Percentiles rank a stretch among this genome's conserved stretches.
Conservation (phyloP, 2,888 invertebrate species). For the Zygothrica quintamaculata region DNA sequence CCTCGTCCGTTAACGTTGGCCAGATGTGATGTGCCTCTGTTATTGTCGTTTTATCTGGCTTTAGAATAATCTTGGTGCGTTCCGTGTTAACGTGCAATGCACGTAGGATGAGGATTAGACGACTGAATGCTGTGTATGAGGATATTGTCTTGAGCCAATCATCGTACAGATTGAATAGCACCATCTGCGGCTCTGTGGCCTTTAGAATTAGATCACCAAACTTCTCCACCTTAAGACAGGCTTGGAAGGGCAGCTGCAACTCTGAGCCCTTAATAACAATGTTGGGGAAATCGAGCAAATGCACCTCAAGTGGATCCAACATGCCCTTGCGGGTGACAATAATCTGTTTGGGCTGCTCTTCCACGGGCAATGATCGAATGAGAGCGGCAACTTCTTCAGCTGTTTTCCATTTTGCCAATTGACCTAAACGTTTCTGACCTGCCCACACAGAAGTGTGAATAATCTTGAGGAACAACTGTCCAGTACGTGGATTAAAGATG, state of each 20-base stretch:
- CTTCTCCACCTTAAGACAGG: slow-evolving; percentile 99
- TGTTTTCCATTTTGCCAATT: slow-evolving; percentile 99
- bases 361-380: slow-evolving; percentile 99
- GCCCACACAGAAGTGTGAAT: slow-evolving; percentile 99
- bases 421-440: slow-evolving; percentile 99
- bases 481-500: slow-evolving; percentile 99
- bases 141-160: slow-evolving; percentile 99
- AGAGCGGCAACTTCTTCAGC: slow-evolving; percentile 99
- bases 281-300: slow-evolving; percentile 99
- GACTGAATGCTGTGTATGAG: slow-evolving; percentile 99
- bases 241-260: slow-evolving; percentile 99
- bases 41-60: slow-evolving; percentile 99
- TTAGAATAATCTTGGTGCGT: slow-evolving; percentile 98
- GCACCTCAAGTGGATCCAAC: slow-evolving; percentile 99
- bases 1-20: slow-evolving; percentile 98
- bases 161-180: slow-evolving; percentile 99
- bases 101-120: slow-evolving; percentile 97
- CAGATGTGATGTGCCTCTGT: slow-evolving; percentile 99
- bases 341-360: slow-evolving; percentile 99
- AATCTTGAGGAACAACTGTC: slow-evolving; percentile 99
- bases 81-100: slow-evolving; percentile 99
- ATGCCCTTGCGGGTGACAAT: slow-evolving; percentile 99
- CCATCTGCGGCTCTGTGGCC: slow-evolving; percentile 99
- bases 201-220: slow-evolving; percentile 99
- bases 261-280: slow-evolving; percentile 99